These are phyloP conservation scores for Apodemia zela DNA, from an alignment of 2,888 invertebrate species.

Conservation along the genomic window DNA sequence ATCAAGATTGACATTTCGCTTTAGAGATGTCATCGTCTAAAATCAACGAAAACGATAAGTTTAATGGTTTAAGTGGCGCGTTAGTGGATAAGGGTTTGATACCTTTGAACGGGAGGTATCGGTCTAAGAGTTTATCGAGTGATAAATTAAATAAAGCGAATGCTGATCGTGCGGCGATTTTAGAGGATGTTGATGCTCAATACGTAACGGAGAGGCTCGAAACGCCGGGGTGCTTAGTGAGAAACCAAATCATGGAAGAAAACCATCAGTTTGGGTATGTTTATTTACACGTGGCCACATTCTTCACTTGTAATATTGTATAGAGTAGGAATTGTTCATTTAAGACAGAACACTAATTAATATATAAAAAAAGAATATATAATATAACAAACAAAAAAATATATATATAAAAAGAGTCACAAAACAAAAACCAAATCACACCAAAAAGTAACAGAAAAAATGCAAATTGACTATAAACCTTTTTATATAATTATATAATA, in stretches of 20 bases:
- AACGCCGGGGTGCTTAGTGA: conserved; percentile 68
- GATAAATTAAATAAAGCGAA: conserved; percentile 72
- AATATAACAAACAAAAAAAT: no score
- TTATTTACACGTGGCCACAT: not conserved
- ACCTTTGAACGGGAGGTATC: conserved; percentile 60
- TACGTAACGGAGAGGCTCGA: conserved; percentile 62
- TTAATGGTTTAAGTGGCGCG: conserved; percentile 61
- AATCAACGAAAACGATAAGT: conserved; percentile 62
- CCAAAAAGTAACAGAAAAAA: no score
- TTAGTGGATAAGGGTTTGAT: conserved; percentile 62
- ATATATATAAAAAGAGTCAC: no score
- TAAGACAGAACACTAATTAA: no score
- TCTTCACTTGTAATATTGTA: not conserved
- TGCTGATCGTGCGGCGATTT: conserved; percentile 67
- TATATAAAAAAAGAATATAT: no score
- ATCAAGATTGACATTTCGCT: conserved; percentile 47
- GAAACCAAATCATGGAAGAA: conserved; percentile 53
- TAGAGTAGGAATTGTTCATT: no score
- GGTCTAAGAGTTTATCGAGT: conserved; percentile 73
- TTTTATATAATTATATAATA: no score
- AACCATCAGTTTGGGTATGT: conserved; percentile 27
- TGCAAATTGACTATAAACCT: no score
- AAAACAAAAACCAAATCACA: no score
- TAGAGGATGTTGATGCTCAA: conserved; percentile 68
- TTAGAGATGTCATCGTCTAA: conserved; percentile 69